A percentile compares a stretch with the other conserved stretches of the same genome.
These are phyloP conservation scores for Eudyptes chrysolophus DNA, from an alignment of 2,113 vertebrate genomes.

Conservation along the genomic window DNA sequence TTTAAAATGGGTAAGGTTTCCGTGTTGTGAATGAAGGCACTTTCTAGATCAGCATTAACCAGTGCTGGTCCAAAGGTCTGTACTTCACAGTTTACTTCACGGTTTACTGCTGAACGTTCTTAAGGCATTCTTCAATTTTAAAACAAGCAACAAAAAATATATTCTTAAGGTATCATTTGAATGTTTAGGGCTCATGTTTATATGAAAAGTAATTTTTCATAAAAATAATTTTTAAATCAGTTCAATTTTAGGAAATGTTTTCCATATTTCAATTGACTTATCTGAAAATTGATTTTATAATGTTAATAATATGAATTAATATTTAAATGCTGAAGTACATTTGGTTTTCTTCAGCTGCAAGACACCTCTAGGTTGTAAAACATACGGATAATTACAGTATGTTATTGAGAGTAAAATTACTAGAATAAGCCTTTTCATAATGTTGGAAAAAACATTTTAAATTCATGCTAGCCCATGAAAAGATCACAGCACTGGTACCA, in stretches of 20 bases:
- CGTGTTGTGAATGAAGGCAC: conserved; percentile 17
- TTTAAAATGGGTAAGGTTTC: conserved; percentile 17
- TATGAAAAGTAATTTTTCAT: conserved; percentile 29
- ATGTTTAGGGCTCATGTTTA: conserved; percentile 10
- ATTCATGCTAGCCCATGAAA: not conserved
- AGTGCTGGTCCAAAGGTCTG: not conserved
- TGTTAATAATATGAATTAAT: conserved; percentile 8
- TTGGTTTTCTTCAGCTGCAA: not conserved
- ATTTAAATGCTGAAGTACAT: not conserved
- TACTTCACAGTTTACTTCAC: not conserved
- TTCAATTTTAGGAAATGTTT: not conserved
- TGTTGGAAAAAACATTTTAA: not conserved
- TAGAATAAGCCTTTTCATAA: not conserved
- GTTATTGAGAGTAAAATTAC: not conserved
- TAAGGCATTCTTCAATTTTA: not conserved
- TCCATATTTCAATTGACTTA: conserved; percentile 40
- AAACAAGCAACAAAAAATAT: not conserved
- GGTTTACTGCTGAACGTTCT: not conserved
- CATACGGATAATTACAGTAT: not conserved
- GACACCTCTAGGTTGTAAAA: not conserved
- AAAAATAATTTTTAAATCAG: conserved; percentile 17
- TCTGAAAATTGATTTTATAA: not conserved
- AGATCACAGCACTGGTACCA: not conserved
- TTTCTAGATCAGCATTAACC: conserved; percentile 12
- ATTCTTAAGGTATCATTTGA: not conserved